Evolutionary conservation across 2,888 invertebrate species (phyloP), one percentile per base, ranked within the genome.

Genomic region (Caenorhabditis wallacei): DNA sequence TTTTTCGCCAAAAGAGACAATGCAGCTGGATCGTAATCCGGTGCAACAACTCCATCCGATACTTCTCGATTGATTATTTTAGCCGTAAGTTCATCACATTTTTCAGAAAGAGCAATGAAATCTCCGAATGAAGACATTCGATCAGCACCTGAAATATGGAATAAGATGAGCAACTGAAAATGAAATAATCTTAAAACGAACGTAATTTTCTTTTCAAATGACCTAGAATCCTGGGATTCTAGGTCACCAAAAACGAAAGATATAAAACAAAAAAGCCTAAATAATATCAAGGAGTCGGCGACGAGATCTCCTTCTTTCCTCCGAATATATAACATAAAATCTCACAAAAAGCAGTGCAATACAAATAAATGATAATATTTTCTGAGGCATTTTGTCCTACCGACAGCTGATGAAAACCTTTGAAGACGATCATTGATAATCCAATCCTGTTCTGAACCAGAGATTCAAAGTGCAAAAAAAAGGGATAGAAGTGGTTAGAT

Each of bases 61-160:
- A 98, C 98, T 93, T 97, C 95, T 70, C 85, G 90, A 0, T 96
- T 95, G 81, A 99, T 96, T 74, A 99, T 95, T 92, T 94, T 95
- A 0, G 99, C 98, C 0, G 98, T 99, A 82, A 95, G 92, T 63
- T 94, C 94, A 93, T 99, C 98, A 92, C 98, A 99, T 0, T 93
- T 93, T 92, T 97, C 97, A 0, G 97, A 98, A 0, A 99, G 93
- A 0, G 97, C 97, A 43, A 98, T 94, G 93, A 98, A 98, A 93
- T 99, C 99, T 0, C 99, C 98, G 93, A 98, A 99, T 0, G 98
- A 98, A 10, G 97, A 98, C 98, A 99, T 98, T 70, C 98, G 94
- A 93, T 99, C 98, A 18, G 98, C 97, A 64, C 98, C 94, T 94
- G 81, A 51, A 89, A 82, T 16, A 20, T 57, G 20, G 4, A 20